Evolutionary conservation across 2,113 vertebrate species (phyloP).

Genomic region (Chloropsis hardwickii): DNA sequence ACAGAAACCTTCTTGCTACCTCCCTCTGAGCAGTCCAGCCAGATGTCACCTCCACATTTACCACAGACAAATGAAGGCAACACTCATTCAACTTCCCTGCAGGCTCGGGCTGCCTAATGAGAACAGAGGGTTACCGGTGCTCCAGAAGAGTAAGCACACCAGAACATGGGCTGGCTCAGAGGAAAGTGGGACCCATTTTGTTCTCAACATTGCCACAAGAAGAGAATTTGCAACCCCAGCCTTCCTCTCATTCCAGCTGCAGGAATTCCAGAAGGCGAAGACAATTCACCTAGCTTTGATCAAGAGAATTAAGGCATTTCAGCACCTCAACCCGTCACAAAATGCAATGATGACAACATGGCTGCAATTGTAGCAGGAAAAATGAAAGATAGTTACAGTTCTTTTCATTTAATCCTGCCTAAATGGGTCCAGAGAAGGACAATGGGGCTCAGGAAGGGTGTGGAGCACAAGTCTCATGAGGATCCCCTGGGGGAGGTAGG

Average conservation of each 20-base stretch:
- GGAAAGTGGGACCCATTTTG: background rate
- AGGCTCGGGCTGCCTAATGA: background rate
- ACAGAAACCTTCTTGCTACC: background rate
- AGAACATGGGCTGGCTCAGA: background rate
- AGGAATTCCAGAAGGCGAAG: background rate
- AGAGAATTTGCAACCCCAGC: background rate
- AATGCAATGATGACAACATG: background rate
- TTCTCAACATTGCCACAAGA: background rate
- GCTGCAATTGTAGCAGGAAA: background rate
- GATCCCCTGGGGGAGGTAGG: rapidly evolving
- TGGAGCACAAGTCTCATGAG: background rate
- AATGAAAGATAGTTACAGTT: rapidly evolving
- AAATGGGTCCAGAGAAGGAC: background rate
- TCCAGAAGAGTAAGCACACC: background rate
- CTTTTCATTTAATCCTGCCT: background rate
- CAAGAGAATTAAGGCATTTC: background rate
- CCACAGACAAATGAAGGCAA: background rate
- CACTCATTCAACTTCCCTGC: background rate
- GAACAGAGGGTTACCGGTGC: background rate
- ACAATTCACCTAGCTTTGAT: background rate
- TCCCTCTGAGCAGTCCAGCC: background rate
- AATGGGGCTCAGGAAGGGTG: background rate
- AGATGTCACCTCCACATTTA: background rate
- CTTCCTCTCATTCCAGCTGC: background rate
- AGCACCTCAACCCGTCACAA: rapidly evolving